Conservation (phyloP, 2,113 vertebrate genomes). For the Monopterus albus region DNA sequence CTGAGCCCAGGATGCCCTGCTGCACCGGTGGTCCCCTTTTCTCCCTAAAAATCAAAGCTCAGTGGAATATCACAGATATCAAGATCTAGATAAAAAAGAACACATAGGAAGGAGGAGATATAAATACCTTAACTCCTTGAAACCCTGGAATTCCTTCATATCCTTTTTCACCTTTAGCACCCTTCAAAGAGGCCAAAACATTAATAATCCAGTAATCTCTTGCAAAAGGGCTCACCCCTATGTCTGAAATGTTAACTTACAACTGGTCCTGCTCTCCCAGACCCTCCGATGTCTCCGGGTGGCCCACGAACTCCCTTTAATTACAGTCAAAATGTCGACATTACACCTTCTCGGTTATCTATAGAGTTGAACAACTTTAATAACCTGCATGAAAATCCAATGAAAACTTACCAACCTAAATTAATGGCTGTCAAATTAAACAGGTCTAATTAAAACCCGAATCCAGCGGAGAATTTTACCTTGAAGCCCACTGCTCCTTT, state of each 20-base stretch:
- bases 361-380: conserved; percentile 19
- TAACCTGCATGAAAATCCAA: conserved; percentile 14
- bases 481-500: conserved; percentile 81
- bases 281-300: conserved; percentile 75
- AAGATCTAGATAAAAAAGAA: conserved; percentile 6
- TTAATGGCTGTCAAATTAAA: conserved; percentile 25
- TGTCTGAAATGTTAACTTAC: conserved; percentile 64
- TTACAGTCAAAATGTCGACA: conserved; percentile 42
- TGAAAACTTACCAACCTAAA: conserved; percentile 24
- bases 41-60: conserved; percentile 68
- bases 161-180: conserved; percentile 73
- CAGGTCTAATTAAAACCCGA: conserved; percentile 4
- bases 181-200: conserved; percentile 68
- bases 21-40: conserved; percentile 68
- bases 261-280: conserved; percentile 68
- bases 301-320: conserved; percentile 78
- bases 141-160: conserved; percentile 82
- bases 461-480: conserved; percentile 61
- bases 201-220: conserved; percentile 44
- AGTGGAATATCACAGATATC: conserved; percentile 16
- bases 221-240: conserved; percentile 13
- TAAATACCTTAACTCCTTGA: conserved; percentile 83
- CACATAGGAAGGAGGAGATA: background rate
- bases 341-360: conserved; percentile 16
- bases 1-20: conserved; percentile 64